Evolutionary conservation across 2,888 invertebrate species (phyloP), one percentile per base, ranked within the genome.

Genomic region (Ernsta delagoae): DNA sequence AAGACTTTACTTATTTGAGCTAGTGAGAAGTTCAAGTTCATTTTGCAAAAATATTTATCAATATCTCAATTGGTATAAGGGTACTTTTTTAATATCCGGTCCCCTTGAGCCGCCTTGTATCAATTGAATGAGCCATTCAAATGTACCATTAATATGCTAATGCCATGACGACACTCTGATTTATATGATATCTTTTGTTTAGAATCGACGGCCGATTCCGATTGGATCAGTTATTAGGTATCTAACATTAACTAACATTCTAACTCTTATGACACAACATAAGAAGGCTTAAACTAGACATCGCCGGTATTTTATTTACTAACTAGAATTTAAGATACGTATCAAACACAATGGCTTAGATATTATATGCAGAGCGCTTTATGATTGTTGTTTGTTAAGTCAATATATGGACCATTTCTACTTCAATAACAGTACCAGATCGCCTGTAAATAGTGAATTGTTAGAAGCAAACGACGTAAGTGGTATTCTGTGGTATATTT

Each of bases 401-500:
- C 53, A 39, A 50, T 54, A 65, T 71, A 67, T 68, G 65, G 63
- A 63, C 65, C 68, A 65, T 70, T 70, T 70, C 45, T 65, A 67
- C 50, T 61, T 64, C 59, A 65, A 65, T 63, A 70, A 61, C 54
- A 65, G 50, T 68, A 65, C 65, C 59, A 64, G 70, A 72, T 62
- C 56, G 70, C 45, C 70, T 73, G 71, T 75, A 72, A 74, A 73
- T 72, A 74, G 71, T 70, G 64, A 70, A 74, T 72, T 67, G 70
- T 69, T 73, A 71, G 70, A 64, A 71, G 34, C 68, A 69, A 72
- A 67, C 65, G 73, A 70, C 64, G 64, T 72, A 66, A 64, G 65
- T 65, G 81, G 76, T 80, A 83, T 86, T 72, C 64, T 61, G 65
- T 65, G 81, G 76, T 80, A 83, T 86, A 85, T 87, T 88, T 89